Percentiles rank a stretch among this genome's conserved stretches.
Evolutionary conservation across 2,113 vertebrate genomes (phyloP).

Genomic region (Anthoscopus minutus): DNA sequence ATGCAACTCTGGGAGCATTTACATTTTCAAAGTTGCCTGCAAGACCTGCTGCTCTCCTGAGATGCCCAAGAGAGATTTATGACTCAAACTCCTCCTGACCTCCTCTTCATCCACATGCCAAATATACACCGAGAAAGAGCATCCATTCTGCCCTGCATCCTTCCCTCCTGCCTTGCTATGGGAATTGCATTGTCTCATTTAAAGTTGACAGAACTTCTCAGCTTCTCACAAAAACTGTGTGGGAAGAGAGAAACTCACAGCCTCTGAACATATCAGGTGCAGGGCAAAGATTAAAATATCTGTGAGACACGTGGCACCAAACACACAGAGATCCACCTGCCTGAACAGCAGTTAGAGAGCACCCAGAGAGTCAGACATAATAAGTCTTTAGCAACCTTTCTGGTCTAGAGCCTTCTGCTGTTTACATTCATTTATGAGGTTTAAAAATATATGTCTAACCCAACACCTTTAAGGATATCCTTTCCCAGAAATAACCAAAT

Average conservation of each 20-base stretch:
- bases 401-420: neutral
- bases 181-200: neutral
- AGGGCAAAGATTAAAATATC: slow-evolving; percentile 35
- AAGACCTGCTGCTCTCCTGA: neutral
- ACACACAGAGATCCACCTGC: neutral
- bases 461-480: neutral
- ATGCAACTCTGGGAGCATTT: neutral
- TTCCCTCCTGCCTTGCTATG: neutral
- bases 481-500: neutral
- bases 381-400: neutral
- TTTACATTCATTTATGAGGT: neutral
- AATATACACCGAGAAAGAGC: neutral
- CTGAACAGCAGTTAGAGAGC: neutral
- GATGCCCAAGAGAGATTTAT: neutral
- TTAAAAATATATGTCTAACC: neutral
- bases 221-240: neutral
- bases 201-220: neutral
- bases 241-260: neutral
- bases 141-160: neutral
- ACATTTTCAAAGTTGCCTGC: neutral
- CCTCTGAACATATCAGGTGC: neutral
- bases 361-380: neutral
- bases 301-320: neutral
- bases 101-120: neutral
- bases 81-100: neutral